Base-by-base conservation (phyloP, 1,140 invertebrate species). In the Drosophila persimilis region DNA sequence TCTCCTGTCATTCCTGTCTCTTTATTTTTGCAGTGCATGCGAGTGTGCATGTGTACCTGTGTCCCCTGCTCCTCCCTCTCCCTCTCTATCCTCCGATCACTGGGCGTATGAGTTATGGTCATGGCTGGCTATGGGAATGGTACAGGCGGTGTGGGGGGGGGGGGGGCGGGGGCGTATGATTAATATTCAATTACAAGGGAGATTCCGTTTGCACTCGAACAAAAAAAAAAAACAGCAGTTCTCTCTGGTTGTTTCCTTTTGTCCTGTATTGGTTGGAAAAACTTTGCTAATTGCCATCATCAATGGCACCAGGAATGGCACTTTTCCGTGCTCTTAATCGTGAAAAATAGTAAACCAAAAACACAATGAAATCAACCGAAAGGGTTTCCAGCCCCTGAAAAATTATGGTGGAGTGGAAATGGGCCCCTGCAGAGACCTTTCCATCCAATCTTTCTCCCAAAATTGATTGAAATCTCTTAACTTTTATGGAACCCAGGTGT, bases 121-220 rank as follows among this genome's bases (percentile, higher is more conserved):
- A 39, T 39, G 35, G 35, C 3, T 39, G 35, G 76, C 79, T 84
- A 84, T 75, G 65, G 56, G 71, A 54, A 50, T 77, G 35, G 11
- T 39, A 39, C 0, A 13, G 11, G 35, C 11, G 11, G 13, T 13
- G 15, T 0, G 15, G 15, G 15, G 15, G 15, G 15, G 15, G 15
- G 13, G 64, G 67, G 64, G 67, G 24, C 5, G 0, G 24, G 64
- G 80, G 81, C 78, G 74, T 75, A 86, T 86, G 83, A 86, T 86
- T 86, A 86, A 86, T 86, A 86, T 86, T 86, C 83, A 86, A 86
- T 86, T 86, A 88, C 71, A 76, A 73, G 62, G 64, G 66, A 67
- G 61, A 75, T 75, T 63, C 45, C 47, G 45, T 39, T 51, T 29
- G 47, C 24, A 26, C n/a, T 44, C 13, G 29, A 22, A 17, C 15